A percentile compares a stretch with the other conserved stretches of the same genome.
phyloP scores from a whole-genome alignment of 2,888 invertebrate species.

The Noctua pronuba region DNA sequence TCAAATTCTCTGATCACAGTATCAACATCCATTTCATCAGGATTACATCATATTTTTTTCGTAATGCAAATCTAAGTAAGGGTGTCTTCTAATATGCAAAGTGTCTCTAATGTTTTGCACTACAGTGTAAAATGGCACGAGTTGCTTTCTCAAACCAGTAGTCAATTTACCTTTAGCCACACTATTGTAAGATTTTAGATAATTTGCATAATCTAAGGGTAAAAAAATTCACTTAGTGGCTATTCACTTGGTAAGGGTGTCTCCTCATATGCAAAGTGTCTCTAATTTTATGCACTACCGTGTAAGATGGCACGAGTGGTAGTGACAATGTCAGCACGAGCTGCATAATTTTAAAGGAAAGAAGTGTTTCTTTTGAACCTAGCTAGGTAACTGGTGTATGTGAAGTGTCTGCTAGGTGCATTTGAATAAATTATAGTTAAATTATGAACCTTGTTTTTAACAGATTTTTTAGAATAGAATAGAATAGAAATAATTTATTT shows the following conservation, averaged over 20 bases:
- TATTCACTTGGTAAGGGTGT: slow-evolving; percentile 48
- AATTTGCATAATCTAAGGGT: slow-evolving; percentile 7
- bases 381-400: background rate
- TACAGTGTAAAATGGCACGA: slow-evolving; percentile 31
- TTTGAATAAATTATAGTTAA: slow-evolving; percentile 6
- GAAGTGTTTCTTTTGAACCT: slow-evolving; percentile 18
- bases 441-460: background rate
- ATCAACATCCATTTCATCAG: background rate
- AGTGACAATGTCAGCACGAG: slow-evolving; percentile 52
- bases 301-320: slow-evolving; percentile 45
- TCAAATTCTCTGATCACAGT: background rate
- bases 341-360: slow-evolving; percentile 46
- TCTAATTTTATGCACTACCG: slow-evolving; percentile 48
- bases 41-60: slow-evolving; percentile 48
- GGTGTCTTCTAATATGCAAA: slow-evolving; percentile 52
- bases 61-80: slow-evolving; percentile 13
- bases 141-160: slow-evolving; percentile 6
- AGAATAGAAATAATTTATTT: too few species aligned
- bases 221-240: slow-evolving; percentile 23
- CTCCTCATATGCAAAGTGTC: slow-evolving; percentile 54
- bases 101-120: slow-evolving; percentile 41
- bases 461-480: too few species aligned
- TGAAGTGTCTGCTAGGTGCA: slow-evolving; percentile 5
- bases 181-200: slow-evolving; percentile 6
- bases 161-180: background rate